Conservation (phyloP, 1,140 invertebrate species). For the Leptopilina boulardi region DNA sequence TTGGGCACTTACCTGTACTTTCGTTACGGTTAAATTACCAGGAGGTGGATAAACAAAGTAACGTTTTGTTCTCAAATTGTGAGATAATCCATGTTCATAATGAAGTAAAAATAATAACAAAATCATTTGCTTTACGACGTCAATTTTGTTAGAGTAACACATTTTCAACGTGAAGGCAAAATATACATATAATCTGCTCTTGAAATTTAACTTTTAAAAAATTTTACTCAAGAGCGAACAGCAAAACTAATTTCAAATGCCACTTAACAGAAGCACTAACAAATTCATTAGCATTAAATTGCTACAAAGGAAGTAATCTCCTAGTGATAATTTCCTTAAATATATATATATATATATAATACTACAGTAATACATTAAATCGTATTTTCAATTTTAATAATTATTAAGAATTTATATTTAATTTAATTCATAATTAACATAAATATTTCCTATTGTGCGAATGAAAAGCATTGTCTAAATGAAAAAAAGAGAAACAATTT, state of each 20-base stretch:
- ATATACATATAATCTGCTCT: constrained; percentile 51
- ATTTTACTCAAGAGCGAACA: constrained; percentile 45
- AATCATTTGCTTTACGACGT: constrained; percentile 45
- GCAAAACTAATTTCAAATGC: constrained; percentile 37
- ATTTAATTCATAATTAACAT: too few species aligned
- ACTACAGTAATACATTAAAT: too few species aligned
- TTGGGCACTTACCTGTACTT: constrained; percentile 66
- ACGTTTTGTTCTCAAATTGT: constrained; percentile 57
- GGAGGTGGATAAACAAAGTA: constrained; percentile 68
- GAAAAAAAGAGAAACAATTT: too few species aligned
- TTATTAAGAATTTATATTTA: too few species aligned
- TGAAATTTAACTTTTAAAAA: constrained; percentile 41
- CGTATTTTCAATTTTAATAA: too few species aligned
- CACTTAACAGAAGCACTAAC: constrained; percentile 53
- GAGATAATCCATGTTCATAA: constrained; percentile 48
- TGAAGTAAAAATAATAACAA: constrained; percentile 42
- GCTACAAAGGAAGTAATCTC: constrained; percentile 23
- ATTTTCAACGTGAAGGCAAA: constrained; percentile 48
- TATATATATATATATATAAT: not conserved
- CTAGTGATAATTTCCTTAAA: not conserved
- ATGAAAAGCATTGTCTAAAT: too few species aligned
- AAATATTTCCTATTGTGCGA: too few species aligned
- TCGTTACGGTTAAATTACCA: constrained; percentile 50
- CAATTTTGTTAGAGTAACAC: constrained; percentile 50
- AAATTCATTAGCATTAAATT: constrained; percentile 55